Evolutionary conservation across 2,113 vertebrate species (phyloP).

Genomic region (Tragelaphus buxtoni): DNA sequence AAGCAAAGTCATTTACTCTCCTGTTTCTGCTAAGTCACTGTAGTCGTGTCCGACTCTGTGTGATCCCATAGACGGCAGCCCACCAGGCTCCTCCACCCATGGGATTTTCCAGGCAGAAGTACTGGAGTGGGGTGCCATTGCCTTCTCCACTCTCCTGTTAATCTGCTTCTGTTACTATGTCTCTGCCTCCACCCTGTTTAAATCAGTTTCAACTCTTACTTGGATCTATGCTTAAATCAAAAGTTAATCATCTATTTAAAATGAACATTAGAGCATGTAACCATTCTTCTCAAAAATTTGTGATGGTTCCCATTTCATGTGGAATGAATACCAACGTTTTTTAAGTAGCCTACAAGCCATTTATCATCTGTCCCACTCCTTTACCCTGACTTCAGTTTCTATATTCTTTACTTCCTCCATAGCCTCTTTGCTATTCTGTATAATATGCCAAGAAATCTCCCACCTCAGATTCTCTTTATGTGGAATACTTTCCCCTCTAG

Average conservation of each 20-base stretch:
- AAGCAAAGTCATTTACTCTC: background rate
- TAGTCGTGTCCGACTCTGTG: too few relatives aligned
- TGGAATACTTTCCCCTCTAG: background rate
- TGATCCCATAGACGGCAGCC: too few relatives aligned
- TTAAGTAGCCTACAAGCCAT: background rate
- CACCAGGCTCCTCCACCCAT: too few relatives aligned
- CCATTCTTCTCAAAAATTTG: background rate
- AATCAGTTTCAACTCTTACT: background rate
- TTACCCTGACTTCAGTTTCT: background rate
- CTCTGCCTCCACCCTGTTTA: background rate
- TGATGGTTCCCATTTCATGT: background rate
- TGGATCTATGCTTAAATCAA: background rate
- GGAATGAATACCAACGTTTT: background rate
- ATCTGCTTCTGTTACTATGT: background rate
- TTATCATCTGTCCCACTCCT: background rate
- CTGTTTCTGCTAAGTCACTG: background rate
- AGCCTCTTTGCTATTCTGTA: background rate
- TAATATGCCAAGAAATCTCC: background rate
- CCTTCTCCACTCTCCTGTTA: background rate
- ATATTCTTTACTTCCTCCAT: background rate
- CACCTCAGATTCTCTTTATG: background rate
- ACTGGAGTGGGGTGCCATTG: too few relatives aligned
- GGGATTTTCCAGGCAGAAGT: too few relatives aligned
- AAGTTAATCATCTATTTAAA: constrained; percentile 8
- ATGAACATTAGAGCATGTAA: background rate